Conservation (phyloP, 2,797 vertebrate genomes). For the Pteropus rufus region DNA sequence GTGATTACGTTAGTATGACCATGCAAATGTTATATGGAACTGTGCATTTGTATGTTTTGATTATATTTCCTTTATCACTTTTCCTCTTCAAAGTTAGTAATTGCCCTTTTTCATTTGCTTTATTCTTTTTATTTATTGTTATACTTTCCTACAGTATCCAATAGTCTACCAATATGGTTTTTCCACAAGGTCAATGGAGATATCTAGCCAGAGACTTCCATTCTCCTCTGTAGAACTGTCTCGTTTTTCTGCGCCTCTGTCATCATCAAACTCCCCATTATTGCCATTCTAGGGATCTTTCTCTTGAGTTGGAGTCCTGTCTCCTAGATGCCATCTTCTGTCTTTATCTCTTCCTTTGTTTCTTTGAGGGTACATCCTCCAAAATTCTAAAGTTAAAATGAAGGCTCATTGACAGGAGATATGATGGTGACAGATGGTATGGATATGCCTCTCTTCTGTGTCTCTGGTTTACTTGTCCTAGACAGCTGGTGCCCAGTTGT, state of each 20-base stretch:
- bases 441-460: neutral
- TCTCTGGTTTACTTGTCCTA: neutral
- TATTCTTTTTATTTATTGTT: neutral
- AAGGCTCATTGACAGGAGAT: neutral
- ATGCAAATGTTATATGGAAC: neutral
- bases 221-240: neutral
- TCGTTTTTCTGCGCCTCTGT: neutral
- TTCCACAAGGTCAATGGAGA: neutral
- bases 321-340: neutral
- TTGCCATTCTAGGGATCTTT: neutral
- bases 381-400: neutral
- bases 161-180: neutral
- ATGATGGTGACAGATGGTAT: neutral
- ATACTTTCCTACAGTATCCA: neutral
- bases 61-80: neutral
- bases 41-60: neutral
- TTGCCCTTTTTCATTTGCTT: neutral
- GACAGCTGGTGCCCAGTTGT: fast-evolving
- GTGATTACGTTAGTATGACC: neutral
- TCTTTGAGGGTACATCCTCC: neutral
- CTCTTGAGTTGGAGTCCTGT: neutral
- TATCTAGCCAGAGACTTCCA: neutral
- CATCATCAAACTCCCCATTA: neutral
- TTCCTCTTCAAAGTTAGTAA: neutral
- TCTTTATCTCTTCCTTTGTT: neutral